Conservation (phyloP, 2,113 vertebrate species). For the Podarcis muralis region DNA sequence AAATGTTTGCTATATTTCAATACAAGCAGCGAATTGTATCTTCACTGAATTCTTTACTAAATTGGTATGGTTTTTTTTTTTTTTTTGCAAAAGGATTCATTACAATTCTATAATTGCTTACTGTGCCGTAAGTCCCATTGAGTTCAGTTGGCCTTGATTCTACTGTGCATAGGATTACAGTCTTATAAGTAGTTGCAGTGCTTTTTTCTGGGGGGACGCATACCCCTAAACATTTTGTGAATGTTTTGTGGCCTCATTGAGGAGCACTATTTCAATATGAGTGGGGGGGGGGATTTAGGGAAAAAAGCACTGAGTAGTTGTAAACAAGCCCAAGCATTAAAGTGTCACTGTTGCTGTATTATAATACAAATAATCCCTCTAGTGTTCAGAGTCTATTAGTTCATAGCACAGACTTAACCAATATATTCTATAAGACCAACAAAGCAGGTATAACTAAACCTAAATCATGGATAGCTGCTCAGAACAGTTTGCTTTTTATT, state of each 20-base stretch:
- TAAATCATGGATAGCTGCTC: not conserved
- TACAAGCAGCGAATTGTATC: not conserved
- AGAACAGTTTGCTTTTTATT: not conserved
- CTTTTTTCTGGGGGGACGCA: no score
- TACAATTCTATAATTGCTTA: not conserved
- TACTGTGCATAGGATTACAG: no score
- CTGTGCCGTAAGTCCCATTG: not conserved
- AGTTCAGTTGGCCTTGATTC: not conserved
- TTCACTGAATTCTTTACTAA: not conserved
- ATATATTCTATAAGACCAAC: not conserved
- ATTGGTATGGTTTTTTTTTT: not conserved
- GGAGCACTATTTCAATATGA: no score
- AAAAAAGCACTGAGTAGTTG: no score
- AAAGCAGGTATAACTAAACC: not conserved
- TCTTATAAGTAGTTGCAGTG: not conserved
- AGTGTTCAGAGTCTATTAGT: constrained; percentile 47
- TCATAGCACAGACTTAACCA: not conserved
- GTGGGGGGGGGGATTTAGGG: no score
- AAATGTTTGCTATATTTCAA: not conserved
- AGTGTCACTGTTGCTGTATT: constrained; percentile 1
- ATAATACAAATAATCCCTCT: constrained; percentile 72
- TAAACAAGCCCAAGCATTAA: not conserved
- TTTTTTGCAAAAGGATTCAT: not conserved
- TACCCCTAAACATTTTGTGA: no score
- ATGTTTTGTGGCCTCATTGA: no score